Percentiles rank a stretch among this genome's conserved stretches.
Evolutionary conservation across 2,113 vertebrate genomes (phyloP).

Genomic region (Clupea harengus): DNA sequence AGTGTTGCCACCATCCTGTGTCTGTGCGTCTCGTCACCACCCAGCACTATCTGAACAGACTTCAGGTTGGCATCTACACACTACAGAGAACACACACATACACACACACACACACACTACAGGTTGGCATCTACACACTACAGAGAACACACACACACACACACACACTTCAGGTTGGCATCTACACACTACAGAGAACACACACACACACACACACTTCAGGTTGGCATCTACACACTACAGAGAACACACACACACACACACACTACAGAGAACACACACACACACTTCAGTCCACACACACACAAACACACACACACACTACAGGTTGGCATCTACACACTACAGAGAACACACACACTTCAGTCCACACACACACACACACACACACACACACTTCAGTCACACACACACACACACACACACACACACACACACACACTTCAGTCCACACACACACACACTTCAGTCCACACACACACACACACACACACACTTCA

Average conservation of each 20-base stretch:
- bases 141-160: background rate
- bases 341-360: no score
- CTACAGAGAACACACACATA: background rate
- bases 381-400: no score
- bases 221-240: background rate
- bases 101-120: background rate
- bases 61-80: background rate
- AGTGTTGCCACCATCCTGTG: background rate
- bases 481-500: background rate
- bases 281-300: background rate
- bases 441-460: background rate
- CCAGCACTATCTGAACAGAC: background rate
- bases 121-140: no score
- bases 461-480: background rate
- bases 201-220: background rate
- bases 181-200: constrained; percentile 3
- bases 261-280: background rate
- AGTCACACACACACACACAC: no score
- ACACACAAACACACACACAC: background rate
- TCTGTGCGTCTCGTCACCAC: background rate
- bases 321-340: no score
- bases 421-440: background rate
- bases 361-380: background rate
- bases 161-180: background rate
- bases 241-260: background rate